Base-by-base conservation (phyloP, 2,113 vertebrate species). In the Urocynchramus pylzowi region DNA sequence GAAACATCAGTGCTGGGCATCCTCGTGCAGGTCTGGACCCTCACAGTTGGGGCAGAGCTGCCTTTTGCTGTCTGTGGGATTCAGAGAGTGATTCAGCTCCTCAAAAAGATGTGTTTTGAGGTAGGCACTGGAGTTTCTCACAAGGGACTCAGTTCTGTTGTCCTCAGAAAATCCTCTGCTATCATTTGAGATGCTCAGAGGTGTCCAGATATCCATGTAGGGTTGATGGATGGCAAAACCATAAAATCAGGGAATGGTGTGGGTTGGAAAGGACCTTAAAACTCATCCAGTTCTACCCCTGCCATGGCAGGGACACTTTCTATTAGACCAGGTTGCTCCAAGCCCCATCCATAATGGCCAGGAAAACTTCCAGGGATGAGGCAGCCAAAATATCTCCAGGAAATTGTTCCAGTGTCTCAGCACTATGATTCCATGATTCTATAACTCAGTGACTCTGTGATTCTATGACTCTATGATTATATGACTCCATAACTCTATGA, bases 391-490 rank as follows among this genome's bases (percentile, higher is more conserved):
- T 41, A 35, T 35, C 30, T 49, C 35, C n/a, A 35, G 71, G 5
- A 49, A 69, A 37, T 1, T 13, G 21, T 42, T 42, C 8, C 41
- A 56, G 7, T 63, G 63, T 42, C 71, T 63, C 35, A 49, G 22
- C 35, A 49, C 18, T 9, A 28, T n/a, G 19, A 47, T 16, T 50
- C n/a, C 3, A 37, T 69, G 18, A 37, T n/a, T n/a, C 35, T 5
- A 2, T n/a, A 9, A 39, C 3, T 44, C 31, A 2, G 2, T 73
- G 9, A 42, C 1, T 56, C 1, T 56, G 3, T 44, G 23, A 35
- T 4, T 44, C 17, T 3, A 2, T 27, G 1, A 57, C 0, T n/a
- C 18, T 3, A 0, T 45, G 11, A 59, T 0, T 18, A 11, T 7
- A 1, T 74, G 17, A 27, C 1, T 76, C 57, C 1, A 1, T 49